Evolutionary conservation across 1,140 invertebrate species (phyloP).

Genomic region (Heliothis virescens): DNA sequence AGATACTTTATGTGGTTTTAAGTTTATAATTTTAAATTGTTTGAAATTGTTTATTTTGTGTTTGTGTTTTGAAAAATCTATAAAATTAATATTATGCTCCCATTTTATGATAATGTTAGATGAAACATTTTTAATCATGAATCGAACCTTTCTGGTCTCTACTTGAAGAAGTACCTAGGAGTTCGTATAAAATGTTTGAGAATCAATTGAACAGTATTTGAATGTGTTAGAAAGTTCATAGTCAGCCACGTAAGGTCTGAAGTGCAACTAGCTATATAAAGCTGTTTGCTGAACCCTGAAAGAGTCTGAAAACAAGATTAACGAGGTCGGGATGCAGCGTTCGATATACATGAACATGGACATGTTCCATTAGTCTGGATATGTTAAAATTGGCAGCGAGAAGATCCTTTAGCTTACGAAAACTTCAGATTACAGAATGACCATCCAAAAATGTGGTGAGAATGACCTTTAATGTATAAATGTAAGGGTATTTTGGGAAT

Average conservation of each 20-base stretch:
- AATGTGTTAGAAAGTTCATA: background rate
- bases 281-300: constrained; percentile 38
- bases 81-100: too few species aligned
- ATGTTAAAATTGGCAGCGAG: constrained; percentile 30
- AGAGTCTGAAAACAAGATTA: constrained; percentile 44
- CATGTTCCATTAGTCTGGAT: constrained; percentile 36
- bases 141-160: too few species aligned
- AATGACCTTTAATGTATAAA: background rate
- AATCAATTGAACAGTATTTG: background rate
- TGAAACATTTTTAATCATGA: too few species aligned
- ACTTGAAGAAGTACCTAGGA: too few species aligned
- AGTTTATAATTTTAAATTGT: too few species aligned
- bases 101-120: too few species aligned
- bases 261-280: constrained; percentile 38
- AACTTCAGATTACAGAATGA: background rate
- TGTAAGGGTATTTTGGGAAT: background rate
- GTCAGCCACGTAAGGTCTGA: constrained; percentile 14
- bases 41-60: too few species aligned
- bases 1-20: background rate
- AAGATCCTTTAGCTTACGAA: background rate
- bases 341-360: constrained; percentile 28
- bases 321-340: constrained; percentile 26
- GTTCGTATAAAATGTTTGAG: background rate
- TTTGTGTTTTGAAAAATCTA: too few species aligned
- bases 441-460: background rate